Base-by-base conservation (phyloP, 2,797 vertebrate genomes). In the Spinus pinus region DNA sequence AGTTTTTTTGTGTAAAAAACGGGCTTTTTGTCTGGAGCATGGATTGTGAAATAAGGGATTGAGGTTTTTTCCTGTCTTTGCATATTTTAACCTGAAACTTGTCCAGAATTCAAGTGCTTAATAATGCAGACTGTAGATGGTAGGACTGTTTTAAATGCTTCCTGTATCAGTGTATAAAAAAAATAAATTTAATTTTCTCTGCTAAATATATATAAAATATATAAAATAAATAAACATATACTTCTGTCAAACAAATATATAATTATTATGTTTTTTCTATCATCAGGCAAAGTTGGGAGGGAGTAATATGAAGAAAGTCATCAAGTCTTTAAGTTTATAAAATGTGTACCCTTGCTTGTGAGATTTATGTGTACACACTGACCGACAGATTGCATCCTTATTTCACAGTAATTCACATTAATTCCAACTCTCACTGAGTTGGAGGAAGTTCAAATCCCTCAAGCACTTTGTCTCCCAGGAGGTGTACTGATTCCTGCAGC, bases 401-500 rank as follows among this genome's bases (percentile, higher is more conserved):
- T 80, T 95, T 92, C 71, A 49, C 41, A 77, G 71, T 88, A 72
- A 56, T 71, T 95, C 64, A 77, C 75, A 91, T 96, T 87, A 92
- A 91, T 89, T 95, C 89, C 79, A 67, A 33, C 71, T 92, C 74
- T 91, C 35, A 64, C 46, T 54, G 93, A 85, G 86, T 10, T 87
- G 88, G 74, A 96, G 53, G 53, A 80, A 94, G 78, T 71, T 62
- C 84, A 91, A 65, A 78, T 89, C 88, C 88, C 90, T 87, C 67
- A 82, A 90, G 92, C 95, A 69, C 64, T 95, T 80, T 85, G 28
- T 92, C 28, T 91, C 92, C 67, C 86, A 87, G 86, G 74, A 90
- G 88, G 41, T 64, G 27, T 27, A 72, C 80, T 81, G 61, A 90
- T 49, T 88, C 71, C 71, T 91, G 88, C 88, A 94, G 71, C 81